Conservation (phyloP, 2,113 vertebrate genomes). For the Asarcornis scutulata region DNA sequence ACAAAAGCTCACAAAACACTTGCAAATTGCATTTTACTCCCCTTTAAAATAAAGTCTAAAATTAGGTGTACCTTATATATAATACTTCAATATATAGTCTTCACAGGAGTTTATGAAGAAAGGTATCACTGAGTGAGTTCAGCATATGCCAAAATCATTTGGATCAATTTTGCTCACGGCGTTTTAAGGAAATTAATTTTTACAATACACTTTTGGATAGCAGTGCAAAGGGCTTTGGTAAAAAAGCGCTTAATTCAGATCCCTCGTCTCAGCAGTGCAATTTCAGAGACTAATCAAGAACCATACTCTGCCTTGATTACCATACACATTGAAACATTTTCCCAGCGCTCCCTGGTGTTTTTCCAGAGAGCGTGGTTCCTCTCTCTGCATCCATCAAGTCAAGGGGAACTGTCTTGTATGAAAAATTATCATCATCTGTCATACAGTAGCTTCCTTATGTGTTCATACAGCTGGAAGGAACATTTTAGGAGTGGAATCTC, state of each 20-base stretch:
- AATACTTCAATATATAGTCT: conserved; percentile 11
- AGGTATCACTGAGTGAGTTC: conserved; percentile 51
- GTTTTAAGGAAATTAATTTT: conserved; percentile 70
- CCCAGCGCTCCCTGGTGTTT: conserved; percentile 44
- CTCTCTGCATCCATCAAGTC: conserved; percentile 54
- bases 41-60: conserved; percentile 47
- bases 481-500: not conserved
- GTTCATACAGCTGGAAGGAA: conserved; percentile 37
- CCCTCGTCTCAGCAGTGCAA: not conserved
- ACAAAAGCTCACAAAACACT: conserved; percentile 26
- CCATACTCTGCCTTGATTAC: conserved; percentile 54
- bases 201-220: conserved; percentile 52
- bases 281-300: conserved; percentile 59
- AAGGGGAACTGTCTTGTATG: conserved; percentile 45
- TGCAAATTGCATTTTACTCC: conserved; percentile 55
- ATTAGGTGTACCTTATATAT: conserved; percentile 58
- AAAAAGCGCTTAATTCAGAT: conserved; percentile 48
- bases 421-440: conserved; percentile 62
- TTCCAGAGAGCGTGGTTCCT: not conserved
- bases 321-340: conserved; percentile 39
- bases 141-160: conserved; percentile 60
- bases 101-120: conserved; percentile 20
- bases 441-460: conserved; percentile 23
- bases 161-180: conserved; percentile 66
- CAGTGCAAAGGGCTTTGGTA: conserved; percentile 60